A percentile compares a stretch with the other conserved stretches of the same genome.
Conservation (phyloP, 1,140 invertebrate genomes). For the Steinernema feltiae region DNA sequence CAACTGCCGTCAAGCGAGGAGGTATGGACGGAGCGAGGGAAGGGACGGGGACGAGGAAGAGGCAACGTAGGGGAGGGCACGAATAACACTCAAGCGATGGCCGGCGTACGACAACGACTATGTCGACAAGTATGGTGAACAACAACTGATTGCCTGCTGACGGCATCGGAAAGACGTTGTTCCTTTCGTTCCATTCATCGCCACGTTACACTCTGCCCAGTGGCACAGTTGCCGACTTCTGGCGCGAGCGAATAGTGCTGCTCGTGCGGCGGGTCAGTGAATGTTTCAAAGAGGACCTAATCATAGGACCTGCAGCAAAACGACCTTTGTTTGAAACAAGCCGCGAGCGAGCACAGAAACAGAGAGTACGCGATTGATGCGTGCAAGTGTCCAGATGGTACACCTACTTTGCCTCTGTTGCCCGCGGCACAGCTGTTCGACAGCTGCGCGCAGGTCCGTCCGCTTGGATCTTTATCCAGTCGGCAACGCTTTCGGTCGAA, state of each 20-base stretch:
- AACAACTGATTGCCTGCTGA: background rate
- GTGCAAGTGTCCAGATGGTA: background rate
- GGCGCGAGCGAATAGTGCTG: no score
- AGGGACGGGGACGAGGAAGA: background rate
- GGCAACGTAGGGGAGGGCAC: background rate
- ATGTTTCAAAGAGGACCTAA: no score
- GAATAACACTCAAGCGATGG: background rate
- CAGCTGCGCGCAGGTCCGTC: background rate
- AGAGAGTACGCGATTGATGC: background rate
- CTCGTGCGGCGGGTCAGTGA: no score
- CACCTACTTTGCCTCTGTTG: background rate
- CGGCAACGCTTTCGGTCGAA: background rate
- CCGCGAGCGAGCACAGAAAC: background rate
- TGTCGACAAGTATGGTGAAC: background rate
- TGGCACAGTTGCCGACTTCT: background rate
- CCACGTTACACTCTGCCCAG: background rate
- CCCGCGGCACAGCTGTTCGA: slow-evolving; percentile 11
- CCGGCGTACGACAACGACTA: background rate
- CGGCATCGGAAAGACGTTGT: background rate
- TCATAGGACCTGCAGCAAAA: no score
- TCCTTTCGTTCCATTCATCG: background rate
- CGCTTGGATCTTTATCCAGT: background rate
- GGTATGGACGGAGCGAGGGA: background rate
- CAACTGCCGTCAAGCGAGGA: background rate
- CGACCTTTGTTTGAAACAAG: background rate